Percentiles rank a stretch among this genome's conserved stretches.
These are phyloP conservation scores for Spisula subtruncata DNA, from an alignment of 2,888 invertebrate species.

Conservation along the genomic window DNA sequence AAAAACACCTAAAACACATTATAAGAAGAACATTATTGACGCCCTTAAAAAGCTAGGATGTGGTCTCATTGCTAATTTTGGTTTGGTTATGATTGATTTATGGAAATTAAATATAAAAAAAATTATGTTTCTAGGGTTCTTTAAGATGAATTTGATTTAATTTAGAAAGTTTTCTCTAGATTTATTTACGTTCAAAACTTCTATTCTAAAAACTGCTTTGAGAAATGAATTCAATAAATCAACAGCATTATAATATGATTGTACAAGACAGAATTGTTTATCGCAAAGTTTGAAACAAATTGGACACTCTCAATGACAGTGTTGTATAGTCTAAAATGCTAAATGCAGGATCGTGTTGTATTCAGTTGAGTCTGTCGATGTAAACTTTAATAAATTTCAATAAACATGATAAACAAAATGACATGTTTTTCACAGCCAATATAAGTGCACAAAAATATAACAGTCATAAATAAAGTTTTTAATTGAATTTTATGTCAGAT, in stretches of 20 bases:
- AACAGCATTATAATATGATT: not conserved
- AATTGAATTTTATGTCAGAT: not conserved
- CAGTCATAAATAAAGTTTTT: not conserved
- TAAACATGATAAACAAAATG: slow-evolving; percentile 12
- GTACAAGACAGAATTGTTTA: slow-evolving; percentile 9
- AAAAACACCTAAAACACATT: no score
- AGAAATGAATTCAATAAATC: not conserved
- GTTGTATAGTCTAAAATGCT: not conserved
- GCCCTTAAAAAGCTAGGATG: no score
- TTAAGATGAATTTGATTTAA: not conserved
- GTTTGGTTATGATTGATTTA: no score
- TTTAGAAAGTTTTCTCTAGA: not conserved
- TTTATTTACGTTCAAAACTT: not conserved
- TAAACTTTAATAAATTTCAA: slow-evolving; percentile 11
- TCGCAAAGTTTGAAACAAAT: not conserved
- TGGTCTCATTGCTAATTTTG: no score
- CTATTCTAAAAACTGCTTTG: not conserved
- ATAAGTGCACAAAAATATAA: not conserved
- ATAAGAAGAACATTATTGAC: no score
- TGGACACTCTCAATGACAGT: not conserved
- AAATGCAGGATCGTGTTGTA: not conserved
- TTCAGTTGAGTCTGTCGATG: not conserved
- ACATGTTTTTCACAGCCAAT: slow-evolving; percentile 23
- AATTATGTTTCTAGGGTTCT: no score
- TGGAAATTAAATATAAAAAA: no score